Percentiles rank a stretch among this genome's conserved stretches.
Conservation (phyloP, 2,797 vertebrate genomes). For the Avahi laniger region DNA sequence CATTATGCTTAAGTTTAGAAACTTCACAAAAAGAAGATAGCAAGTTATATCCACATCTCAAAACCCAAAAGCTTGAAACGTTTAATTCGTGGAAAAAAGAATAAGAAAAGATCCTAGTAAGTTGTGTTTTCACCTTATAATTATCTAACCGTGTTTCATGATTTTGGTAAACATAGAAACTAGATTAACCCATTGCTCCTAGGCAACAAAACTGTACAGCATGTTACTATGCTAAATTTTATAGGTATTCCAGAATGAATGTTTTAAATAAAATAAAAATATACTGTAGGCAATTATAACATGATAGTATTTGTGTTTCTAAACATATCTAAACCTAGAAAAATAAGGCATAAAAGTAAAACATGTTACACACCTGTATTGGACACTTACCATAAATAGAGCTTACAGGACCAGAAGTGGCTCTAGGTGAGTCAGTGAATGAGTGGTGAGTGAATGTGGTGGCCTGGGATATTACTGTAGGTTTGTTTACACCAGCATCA, state of each 20-base stretch:
- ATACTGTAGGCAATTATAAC: not conserved
- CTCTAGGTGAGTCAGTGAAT: not conserved
- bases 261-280: no score
- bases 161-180: not conserved
- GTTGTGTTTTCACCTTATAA: slow-evolving; percentile 16
- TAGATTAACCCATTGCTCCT: not conserved
- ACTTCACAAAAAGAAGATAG: not conserved
- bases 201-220: not conserved
- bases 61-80: not conserved
- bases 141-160: slow-evolving; percentile 2
- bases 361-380: not conserved
- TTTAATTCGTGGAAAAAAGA: not conserved
- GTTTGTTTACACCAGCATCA: not conserved
- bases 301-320: not conserved
- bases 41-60: not conserved
- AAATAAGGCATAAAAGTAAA: not conserved
- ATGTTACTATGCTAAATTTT: not conserved
- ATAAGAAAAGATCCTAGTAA: not conserved
- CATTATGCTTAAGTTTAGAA: not conserved
- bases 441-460: not conserved
- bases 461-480: not conserved
- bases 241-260: no score
- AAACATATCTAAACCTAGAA: not conserved
- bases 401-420: not conserved
- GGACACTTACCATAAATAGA: not conserved